Evolutionary conservation across 2,888 invertebrate species (phyloP).

Genomic region (Linnaemya tessellans): DNA sequence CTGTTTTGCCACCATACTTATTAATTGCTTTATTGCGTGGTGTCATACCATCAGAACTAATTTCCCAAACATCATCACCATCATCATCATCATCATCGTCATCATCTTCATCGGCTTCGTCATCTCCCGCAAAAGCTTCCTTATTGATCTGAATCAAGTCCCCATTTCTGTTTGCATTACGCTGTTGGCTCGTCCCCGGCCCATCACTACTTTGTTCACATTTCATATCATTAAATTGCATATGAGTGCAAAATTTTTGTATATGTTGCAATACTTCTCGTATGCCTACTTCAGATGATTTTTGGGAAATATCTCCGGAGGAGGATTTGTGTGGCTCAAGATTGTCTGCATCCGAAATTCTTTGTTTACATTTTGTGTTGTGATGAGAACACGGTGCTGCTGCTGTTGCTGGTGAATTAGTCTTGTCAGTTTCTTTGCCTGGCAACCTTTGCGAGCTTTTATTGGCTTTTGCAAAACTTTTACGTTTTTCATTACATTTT

Average conservation of each 20-base stretch:
- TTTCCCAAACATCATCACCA: conserved; percentile 76
- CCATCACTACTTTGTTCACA: conserved; percentile 50
- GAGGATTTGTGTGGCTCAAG: conserved; percentile 72
- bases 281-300: conserved; percentile 78
- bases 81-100: conserved; percentile 75
- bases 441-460: conserved; percentile 12
- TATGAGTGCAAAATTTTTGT: conserved; percentile 77
- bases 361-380: conserved; percentile 35
- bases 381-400: conserved; percentile 73
- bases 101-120: conserved; percentile 73
- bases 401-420: conserved; percentile 32
- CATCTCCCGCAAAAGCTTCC: conserved; percentile 72
- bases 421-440: conserved; percentile 56
- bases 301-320: conserved; percentile 75
- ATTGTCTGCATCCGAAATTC: not conserved
- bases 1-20: conserved; percentile 68
- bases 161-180: conserved; percentile 36
- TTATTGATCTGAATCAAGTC: conserved; percentile 67
- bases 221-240: conserved; percentile 74
- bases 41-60: conserved; percentile 78
- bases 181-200: not conserved
- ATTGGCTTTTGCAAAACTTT: conserved; percentile 26
- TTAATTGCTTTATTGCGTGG: conserved; percentile 75
- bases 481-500: conserved; percentile 4
- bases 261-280: conserved; percentile 79